Conservation (phyloP, 2,888 invertebrate genomes). For the Troglohyphantes excavatus region DNA sequence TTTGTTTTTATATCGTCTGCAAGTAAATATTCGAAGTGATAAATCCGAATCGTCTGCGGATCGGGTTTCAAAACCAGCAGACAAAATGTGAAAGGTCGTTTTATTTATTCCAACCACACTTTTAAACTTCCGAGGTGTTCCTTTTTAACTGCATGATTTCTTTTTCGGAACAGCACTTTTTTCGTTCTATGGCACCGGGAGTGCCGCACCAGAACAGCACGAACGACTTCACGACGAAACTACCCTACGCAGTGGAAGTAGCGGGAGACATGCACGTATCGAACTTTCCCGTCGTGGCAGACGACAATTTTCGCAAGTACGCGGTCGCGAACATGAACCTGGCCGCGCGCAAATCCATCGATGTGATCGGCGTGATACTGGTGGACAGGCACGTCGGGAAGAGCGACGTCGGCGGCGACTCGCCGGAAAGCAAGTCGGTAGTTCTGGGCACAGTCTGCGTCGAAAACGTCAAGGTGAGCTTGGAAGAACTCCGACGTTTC, state of each 20-base stretch:
- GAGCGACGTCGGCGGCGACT: not conserved
- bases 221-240: slow-evolving; percentile 46
- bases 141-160: not conserved
- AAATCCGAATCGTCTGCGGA: not conserved
- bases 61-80: not conserved
- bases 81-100: not conserved
- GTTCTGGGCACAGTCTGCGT: slow-evolving; percentile 64
- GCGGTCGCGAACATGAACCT: slow-evolving; percentile 27
- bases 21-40: not conserved
- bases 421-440: slow-evolving; percentile 24
- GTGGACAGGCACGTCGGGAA: slow-evolving; percentile 50
- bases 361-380: slow-evolving; percentile 64
- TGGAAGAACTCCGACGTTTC: slow-evolving; percentile 66
- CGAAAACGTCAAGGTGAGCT: slow-evolving; percentile 46
- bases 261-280: slow-evolving; percentile 39
- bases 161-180: slow-evolving; percentile 1
- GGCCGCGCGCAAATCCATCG: slow-evolving; percentile 38
- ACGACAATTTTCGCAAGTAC: slow-evolving; percentile 23
- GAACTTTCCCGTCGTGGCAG: slow-evolving; percentile 11
- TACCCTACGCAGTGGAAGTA: not conserved
- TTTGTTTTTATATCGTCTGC: not conserved
- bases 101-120: not conserved
- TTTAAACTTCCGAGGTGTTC: no score
- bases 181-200: slow-evolving; percentile 69
- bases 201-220: slow-evolving; percentile 49